Evolutionary conservation across 1,140 invertebrate species (phyloP).

Genomic region (Mactra quadrangularis): DNA sequence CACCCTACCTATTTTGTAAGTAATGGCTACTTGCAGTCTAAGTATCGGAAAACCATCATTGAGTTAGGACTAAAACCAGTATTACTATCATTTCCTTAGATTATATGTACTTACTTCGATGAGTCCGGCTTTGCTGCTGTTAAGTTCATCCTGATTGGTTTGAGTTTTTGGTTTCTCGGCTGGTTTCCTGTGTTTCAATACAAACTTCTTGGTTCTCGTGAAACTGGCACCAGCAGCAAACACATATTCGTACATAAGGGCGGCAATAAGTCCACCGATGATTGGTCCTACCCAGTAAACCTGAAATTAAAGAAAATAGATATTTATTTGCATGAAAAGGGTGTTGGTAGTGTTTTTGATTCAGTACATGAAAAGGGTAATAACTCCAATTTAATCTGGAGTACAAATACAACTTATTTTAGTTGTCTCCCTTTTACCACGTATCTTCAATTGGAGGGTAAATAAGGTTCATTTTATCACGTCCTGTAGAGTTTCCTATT

Average conservation of each 20-base stretch:
- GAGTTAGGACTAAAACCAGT: no score
- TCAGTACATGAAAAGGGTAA: no score
- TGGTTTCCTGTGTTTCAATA: conserved; percentile 67
- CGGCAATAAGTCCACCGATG: conserved; percentile 90
- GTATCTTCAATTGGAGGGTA: no score
- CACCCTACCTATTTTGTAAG: no score
- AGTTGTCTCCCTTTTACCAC: no score
- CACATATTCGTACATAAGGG: conserved; percentile 88
- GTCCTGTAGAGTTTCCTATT: no score
- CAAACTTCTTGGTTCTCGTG: conserved; percentile 69
- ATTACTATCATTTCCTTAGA: no score
- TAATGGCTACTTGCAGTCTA: no score
- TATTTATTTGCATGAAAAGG: not conserved
- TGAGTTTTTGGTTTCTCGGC: conserved; percentile 40
- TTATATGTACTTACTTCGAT: conserved; percentile 33
- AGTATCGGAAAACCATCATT: no score
- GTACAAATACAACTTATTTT: no score
- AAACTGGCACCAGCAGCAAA: conserved; percentile 72
- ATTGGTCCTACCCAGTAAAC: conserved; percentile 96
- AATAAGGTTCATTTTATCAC: no score
- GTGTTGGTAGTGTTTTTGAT: not conserved
- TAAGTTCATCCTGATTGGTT: conserved; percentile 38
- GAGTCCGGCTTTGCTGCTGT: conserved; percentile 58
- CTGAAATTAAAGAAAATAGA: conserved; percentile 73
- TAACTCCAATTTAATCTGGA: no score